A percentile compares a stretch with the other conserved stretches of the same genome.
These are phyloP conservation scores for Eledone cirrhosa DNA, from an alignment of 2,888 invertebrate species.

Conservation along the genomic window DNA sequence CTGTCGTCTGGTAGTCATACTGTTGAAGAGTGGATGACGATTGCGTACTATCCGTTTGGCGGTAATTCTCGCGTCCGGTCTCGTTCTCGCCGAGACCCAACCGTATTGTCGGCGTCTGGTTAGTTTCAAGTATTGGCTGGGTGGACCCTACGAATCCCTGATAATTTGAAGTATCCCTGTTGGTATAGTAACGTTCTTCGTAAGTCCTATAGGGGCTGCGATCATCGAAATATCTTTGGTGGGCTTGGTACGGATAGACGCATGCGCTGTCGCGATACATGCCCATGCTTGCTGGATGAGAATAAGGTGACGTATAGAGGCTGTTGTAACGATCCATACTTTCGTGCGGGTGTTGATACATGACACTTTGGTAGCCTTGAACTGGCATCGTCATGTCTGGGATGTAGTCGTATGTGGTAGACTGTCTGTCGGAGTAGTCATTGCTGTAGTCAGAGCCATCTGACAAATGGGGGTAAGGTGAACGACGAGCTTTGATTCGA, in stretches of 20 bases:
- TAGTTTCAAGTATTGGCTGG: slow-evolving; percentile 9
- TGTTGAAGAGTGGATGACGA: slow-evolving; percentile 31
- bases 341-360: slow-evolving; percentile 47
- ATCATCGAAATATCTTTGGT: slow-evolving; percentile 54
- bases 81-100: slow-evolving; percentile 41
- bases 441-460: slow-evolving; percentile 47
- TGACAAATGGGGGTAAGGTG: slow-evolving; percentile 63
- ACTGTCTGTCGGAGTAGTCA: slow-evolving; percentile 37
- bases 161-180: slow-evolving; percentile 44
- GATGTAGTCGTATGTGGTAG: slow-evolving; percentile 35
- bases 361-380: slow-evolving; percentile 48
- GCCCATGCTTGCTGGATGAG: slow-evolving; percentile 40
- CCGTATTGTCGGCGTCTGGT: slow-evolving; percentile 39
- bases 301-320: slow-evolving; percentile 49
- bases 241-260: slow-evolving; percentile 48
- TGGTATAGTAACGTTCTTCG: slow-evolving; percentile 51
- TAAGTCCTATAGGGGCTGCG: slow-evolving; percentile 45
- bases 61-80: slow-evolving; percentile 35
- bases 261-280: slow-evolving; percentile 46
- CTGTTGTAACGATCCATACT: slow-evolving; percentile 55
- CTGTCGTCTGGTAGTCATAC: slow-evolving; percentile 41
- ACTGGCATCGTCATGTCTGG: slow-evolving; percentile 39
- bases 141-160: slow-evolving; percentile 43
- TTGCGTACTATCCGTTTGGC: slow-evolving; percentile 40
- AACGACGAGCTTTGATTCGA: slow-evolving; percentile 60